Percentiles rank a stretch among this genome's conserved stretches.
Evolutionary conservation across 2,113 vertebrate species (phyloP).

Genomic region (Rousettus leschenaultii): DNA sequence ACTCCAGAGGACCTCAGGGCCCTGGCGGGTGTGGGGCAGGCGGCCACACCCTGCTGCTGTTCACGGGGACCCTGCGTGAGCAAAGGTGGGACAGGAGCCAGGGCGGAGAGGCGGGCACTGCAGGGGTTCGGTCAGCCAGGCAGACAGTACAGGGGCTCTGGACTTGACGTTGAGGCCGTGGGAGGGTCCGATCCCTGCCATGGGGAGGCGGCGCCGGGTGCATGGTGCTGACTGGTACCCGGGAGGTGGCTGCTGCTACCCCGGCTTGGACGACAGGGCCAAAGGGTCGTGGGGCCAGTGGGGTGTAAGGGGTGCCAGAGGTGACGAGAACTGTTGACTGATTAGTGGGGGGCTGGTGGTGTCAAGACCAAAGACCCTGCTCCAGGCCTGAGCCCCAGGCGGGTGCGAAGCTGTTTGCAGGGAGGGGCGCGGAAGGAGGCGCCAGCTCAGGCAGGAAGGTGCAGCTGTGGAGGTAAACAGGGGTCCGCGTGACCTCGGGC

Average conservation of each 20-base stretch:
- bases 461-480: too few species aligned
- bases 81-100: not conserved
- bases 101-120: accelerated
- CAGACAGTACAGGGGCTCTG: not conserved
- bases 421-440: not conserved
- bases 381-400: not conserved
- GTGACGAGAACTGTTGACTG: not conserved
- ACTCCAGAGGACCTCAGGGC: not conserved
- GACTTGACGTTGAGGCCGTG: not conserved
- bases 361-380: not conserved
- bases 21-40: accelerated
- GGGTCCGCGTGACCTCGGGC: accelerated
- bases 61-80: not conserved
- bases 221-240: accelerated
- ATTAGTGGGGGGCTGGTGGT: not conserved
- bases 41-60: not conserved
- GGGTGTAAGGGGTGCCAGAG: accelerated
- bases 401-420: too few species aligned
- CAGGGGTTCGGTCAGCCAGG: not conserved
- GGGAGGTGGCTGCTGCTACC: not conserved
- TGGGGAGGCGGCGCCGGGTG: accelerated
- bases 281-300: too few species aligned
- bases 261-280: accelerated
- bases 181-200: not conserved
- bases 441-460: too few species aligned